Percentiles rank a stretch among this genome's conserved stretches.
Conservation (phyloP, 2,113 vertebrate genomes). For the Rhynchopsitta pachyrhyncha region DNA sequence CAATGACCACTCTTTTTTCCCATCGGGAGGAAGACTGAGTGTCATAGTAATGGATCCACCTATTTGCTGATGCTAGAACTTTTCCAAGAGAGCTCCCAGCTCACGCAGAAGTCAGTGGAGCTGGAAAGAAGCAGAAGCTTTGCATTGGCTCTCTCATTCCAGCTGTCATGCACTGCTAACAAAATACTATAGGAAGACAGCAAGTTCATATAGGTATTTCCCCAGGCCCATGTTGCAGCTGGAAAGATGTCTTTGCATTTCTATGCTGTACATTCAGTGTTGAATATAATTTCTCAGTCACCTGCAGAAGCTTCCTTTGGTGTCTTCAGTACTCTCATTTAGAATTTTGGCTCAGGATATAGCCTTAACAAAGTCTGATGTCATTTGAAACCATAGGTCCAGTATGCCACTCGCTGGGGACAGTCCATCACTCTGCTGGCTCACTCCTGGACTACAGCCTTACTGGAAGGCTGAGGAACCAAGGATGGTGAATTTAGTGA, state of each 20-base stretch:
- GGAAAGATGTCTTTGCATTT: neutral
- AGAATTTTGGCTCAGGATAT: neutral
- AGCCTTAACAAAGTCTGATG: neutral
- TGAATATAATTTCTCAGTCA: neutral
- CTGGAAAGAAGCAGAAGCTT: neutral
- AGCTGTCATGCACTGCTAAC: neutral
- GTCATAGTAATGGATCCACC: neutral
- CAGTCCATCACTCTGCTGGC: accelerated
- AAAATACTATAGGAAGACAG: neutral
- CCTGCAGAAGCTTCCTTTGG: neutral
- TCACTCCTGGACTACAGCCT: neutral
- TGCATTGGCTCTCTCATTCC: neutral
- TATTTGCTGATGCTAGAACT: neutral
- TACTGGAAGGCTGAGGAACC: neutral
- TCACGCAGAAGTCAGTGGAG: neutral
- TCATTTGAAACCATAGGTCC: neutral
- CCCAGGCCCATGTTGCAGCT: neutral
- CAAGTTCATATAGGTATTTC: neutral
- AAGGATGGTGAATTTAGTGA: neutral
- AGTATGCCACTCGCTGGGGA: accelerated
- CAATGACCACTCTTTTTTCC: neutral
- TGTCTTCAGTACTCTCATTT: neutral
- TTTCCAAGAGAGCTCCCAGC: neutral
- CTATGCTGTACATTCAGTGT: neutral
- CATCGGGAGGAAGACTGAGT: neutral